Evolutionary conservation across 2,888 invertebrate genomes (phyloP), one percentile per base, ranked within the genome.

Genomic region (Mythimna pallens): DNA sequence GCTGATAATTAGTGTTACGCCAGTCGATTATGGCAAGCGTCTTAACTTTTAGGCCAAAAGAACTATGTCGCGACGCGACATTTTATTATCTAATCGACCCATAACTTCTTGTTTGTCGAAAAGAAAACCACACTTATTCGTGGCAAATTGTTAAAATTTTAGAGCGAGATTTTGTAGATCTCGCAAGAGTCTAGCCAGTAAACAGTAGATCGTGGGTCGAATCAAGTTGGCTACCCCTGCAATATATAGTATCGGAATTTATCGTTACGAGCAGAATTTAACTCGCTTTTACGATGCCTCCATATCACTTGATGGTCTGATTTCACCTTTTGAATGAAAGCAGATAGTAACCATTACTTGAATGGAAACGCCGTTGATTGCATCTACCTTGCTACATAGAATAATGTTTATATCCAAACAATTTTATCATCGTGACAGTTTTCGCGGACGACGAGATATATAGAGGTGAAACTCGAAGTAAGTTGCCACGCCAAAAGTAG

Each of bases 381-480:
- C 62, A 65, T 63, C 66, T 73, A 36, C 6, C 52, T 73, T n/a
- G 34, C 43, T 34, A 65, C 57, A 52, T 22, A 9, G 25, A 74
- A 59, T 66, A 76, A 70, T 59, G 47, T 65, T 66, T 58, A 47
- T 67, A 30, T 36, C 34, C 30, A 40, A 65, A 68, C 47, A 68
- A 67, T 77, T 65, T 67, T 67, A 67, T 55, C 43, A 55, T 43
- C 52, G 65, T 69, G 76, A 69, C 70, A 81, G 69, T 65, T 81
- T 81, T 78, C 47, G 70, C 70, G 64, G 70, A 59, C 62, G 70
- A 66, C 65, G 62, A 81, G 52, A 70, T 66, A 79, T 66, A 70
- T 81, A 52, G 55, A 81, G 22, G 59, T 52, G 52, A 59, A 66
- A 71, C 61, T 64, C 20, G 52, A 77, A 77, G 64, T 57, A 63